Percentiles rank a stretch among this genome's conserved stretches.
phyloP scores from a whole-genome alignment of 2,888 invertebrate genomes.

The Zaprionus bogoriensis region DNA sequence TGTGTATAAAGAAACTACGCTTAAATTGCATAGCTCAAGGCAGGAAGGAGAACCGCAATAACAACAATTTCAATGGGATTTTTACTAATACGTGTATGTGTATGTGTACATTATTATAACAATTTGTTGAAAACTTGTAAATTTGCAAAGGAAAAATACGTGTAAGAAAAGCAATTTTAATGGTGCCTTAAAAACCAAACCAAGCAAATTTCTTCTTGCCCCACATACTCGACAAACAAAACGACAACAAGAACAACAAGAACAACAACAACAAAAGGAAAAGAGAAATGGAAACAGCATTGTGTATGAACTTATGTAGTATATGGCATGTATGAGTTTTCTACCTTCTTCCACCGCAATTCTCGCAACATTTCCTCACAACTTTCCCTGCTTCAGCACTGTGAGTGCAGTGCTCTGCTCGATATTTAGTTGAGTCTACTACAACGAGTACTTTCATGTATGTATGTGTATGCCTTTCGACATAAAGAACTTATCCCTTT shows the following conservation, averaged over 20 bases:
- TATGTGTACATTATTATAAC: slow-evolving; percentile 64
- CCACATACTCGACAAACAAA: slow-evolving; percentile 48
- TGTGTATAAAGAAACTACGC: slow-evolving; percentile 38
- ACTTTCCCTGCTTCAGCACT: slow-evolving; percentile 49
- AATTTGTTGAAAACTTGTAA: slow-evolving; percentile 76
- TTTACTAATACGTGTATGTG: slow-evolving; percentile 61
- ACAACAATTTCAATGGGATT: slow-evolving; percentile 63
- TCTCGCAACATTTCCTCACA: slow-evolving; percentile 37
- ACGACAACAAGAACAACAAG: slow-evolving; percentile 10
- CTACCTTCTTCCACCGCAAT: slow-evolving; percentile 37
- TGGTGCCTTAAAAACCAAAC: slow-evolving; percentile 83
- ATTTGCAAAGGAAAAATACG: slow-evolving; percentile 82
- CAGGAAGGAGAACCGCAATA: slow-evolving; percentile 20
- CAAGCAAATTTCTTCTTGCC: slow-evolving; percentile 80
- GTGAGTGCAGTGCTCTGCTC: slow-evolving; percentile 20
- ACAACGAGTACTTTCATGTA: slow-evolving; percentile 15
- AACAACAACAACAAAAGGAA: slow-evolving; percentile 6
- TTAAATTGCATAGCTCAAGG: slow-evolving; percentile 57
- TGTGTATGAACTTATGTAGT: slow-evolving; percentile 17
- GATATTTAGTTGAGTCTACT: slow-evolving; percentile 46
- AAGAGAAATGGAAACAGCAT: background rate
- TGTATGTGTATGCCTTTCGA: slow-evolving; percentile 48
- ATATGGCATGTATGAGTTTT: slow-evolving; percentile 45
- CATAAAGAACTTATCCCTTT: slow-evolving; percentile 71
- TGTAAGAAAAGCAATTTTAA: slow-evolving; percentile 83